Evolutionary conservation across 2,113 vertebrate genomes (phyloP), one percentile per base, ranked within the genome.

Genomic region (Menura novaehollandiae): DNA sequence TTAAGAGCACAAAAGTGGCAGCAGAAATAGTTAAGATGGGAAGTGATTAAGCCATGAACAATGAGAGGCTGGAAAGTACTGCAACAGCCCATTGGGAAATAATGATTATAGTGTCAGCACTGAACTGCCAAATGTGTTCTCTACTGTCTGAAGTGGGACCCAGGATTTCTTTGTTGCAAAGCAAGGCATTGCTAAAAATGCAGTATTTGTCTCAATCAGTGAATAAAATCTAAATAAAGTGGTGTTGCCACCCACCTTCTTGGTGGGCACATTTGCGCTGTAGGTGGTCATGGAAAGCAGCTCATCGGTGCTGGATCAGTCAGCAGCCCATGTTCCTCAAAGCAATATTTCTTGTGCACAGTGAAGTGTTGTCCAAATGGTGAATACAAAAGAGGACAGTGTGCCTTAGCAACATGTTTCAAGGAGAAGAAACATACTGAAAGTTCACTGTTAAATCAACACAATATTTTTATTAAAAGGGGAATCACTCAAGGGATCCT

Each of bases 81-180:
- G 82, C 88, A 94, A 81, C n/a, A 86, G 72, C 8, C 79, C 56
- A 81, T 90, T 96, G 88, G 92, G 93, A 94, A 95, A 95, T 84
- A 77, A 60, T 2, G 2, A 83, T 93, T 85, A 88, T 53, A 90
- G 71, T 7, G 46, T 91, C 84, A 82, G 67, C 72, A 80, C 46
- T 35, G 56, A 81, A 78, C 60, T 64, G 84, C 79, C 92, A 92
- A 66, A 60, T 64, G n/a, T 71, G 43, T 75, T 93, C 86, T 85
- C 85, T 69, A 32, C 62, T 53, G 32, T 39, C 58, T 60, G 12
- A 78, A 91, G 23, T 15, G 28, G n/a, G 78, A 91, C 52, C 4
- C 18, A 19, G 28, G 37, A 60, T 72, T 90, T 85, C 41, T 92
- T 59, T 6, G 4, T 14, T 18, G 4, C 5, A 8, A 91, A 49